A percentile compares a stretch with the other conserved stretches of the same genome.
Conservation (phyloP, 2,888 invertebrate species). For the Embidobia sp. region DNA sequence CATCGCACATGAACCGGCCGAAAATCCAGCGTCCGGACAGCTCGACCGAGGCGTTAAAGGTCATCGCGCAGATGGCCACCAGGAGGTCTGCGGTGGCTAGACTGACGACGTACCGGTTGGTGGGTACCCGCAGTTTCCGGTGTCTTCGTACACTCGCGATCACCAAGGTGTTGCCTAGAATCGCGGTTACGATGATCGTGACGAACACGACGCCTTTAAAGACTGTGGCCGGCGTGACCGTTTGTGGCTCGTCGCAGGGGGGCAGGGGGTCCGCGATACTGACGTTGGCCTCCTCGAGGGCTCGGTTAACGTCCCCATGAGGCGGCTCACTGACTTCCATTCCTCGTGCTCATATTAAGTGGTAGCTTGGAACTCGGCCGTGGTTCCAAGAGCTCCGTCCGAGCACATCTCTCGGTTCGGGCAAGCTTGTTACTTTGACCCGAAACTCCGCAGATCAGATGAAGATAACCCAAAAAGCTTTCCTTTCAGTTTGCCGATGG, state of each 20-base stretch:
- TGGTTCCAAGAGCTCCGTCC: conserved; percentile 48
- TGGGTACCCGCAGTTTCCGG: conserved; percentile 86
- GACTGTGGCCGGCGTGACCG: conserved; percentile 73
- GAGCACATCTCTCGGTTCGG: conserved; percentile 7
- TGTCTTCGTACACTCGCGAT: conserved; percentile 92
- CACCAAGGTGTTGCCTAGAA: conserved; percentile 95
- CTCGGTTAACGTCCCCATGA: conserved; percentile 70
- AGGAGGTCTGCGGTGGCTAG: conserved; percentile 96
- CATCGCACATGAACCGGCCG: conserved; percentile 94
- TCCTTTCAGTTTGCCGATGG: conserved; percentile 43
- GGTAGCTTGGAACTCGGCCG: conserved; percentile 38
- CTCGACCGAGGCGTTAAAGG: conserved; percentile 94
- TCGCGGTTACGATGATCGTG: conserved; percentile 92
- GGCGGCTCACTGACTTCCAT: conserved; percentile 75
- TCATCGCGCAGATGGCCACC: conserved; percentile 95
- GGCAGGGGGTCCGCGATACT: conserved; percentile 28
- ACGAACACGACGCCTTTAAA: conserved; percentile 90
- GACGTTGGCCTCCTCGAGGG: conserved; percentile 58
- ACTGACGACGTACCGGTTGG: conserved; percentile 97
- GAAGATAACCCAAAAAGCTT: conserved; percentile 1
- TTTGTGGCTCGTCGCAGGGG: conserved; percentile 26
- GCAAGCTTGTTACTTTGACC: conserved; percentile 12
- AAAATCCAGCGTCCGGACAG: conserved; percentile 93
- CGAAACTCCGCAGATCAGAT: not conserved
- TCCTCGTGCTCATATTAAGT: conserved; percentile 66